Percentiles rank a stretch among this genome's conserved stretches.
Evolutionary conservation across 2,797 vertebrate genomes (phyloP).

Genomic region (Distichodus sexfasciatus): DNA sequence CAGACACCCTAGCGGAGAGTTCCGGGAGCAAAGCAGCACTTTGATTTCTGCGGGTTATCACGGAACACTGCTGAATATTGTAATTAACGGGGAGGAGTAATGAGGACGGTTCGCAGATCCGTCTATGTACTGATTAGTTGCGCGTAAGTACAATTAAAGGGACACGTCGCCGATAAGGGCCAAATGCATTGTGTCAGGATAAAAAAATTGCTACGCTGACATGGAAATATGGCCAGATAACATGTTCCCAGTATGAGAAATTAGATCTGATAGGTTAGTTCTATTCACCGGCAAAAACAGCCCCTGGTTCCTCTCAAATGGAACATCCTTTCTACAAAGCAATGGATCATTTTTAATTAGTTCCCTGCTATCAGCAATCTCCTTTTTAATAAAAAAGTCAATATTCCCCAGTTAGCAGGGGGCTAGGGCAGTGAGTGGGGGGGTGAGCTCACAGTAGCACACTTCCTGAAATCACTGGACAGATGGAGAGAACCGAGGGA

Average conservation of each 20-base stretch:
- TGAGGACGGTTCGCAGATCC: not conserved
- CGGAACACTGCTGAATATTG: constrained; percentile 32
- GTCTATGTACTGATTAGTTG: constrained; percentile 28
- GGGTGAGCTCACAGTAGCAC: not conserved
- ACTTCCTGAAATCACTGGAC: constrained; percentile 1
- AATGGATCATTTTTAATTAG: constrained; percentile 54
- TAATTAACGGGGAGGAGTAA: constrained; percentile 25
- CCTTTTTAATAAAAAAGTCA: constrained; percentile 44
- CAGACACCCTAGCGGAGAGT: constrained; percentile 20
- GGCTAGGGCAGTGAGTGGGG: constrained; percentile 1
- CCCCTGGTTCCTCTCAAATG: constrained; percentile 16
- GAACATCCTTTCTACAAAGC: constrained; percentile 39
- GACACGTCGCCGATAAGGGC: constrained; percentile 24
- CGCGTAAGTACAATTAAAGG: constrained; percentile 30
- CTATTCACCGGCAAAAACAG: constrained; percentile 1
- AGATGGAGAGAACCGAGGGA: constrained; percentile 5
- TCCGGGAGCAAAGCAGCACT: constrained; percentile 26
- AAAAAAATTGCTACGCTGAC: constrained; percentile 35
- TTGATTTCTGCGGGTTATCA: constrained; percentile 40
- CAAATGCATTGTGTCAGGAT: constrained; percentile 16
- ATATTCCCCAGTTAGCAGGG: constrained; percentile 20
- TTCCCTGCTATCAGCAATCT: constrained; percentile 41
- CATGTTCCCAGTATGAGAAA: constrained; percentile 24
- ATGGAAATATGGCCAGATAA: constrained; percentile 35
- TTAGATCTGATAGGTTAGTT: constrained; percentile 43